A percentile compares a stretch with the other conserved stretches of the same genome.
Conservation (phyloP, 2,113 vertebrate species). For the Ailurus styani region DNA sequence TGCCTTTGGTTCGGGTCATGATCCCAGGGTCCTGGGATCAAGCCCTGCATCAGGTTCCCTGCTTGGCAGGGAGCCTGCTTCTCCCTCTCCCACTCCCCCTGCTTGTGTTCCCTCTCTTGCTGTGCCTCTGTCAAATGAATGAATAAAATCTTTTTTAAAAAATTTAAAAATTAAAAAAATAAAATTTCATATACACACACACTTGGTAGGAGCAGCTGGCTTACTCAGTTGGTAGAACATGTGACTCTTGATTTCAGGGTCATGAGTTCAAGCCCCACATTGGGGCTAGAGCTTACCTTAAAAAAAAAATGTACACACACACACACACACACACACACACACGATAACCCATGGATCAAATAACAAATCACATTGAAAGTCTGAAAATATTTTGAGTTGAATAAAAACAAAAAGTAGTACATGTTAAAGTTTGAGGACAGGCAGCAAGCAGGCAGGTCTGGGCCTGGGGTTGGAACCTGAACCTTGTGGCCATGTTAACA, state of each 20-base stretch:
- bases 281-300: not conserved
- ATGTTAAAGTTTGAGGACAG: not conserved
- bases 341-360: not conserved
- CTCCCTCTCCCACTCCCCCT: too few species aligned
- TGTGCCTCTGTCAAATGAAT: too few species aligned
- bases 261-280: not conserved
- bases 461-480: not conserved
- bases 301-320: not conserved
- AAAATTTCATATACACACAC: not conserved
- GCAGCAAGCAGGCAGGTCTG: not conserved
- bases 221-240: not conserved
- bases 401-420: not conserved
- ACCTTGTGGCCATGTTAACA: slow-evolving; percentile 75
- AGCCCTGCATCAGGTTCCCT: too few species aligned
- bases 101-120: too few species aligned
- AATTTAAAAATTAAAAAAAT: not conserved
- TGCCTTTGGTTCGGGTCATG: too few species aligned
- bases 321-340: not conserved
- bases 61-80: too few species aligned
- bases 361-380: not conserved
- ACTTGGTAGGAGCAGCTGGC: not conserved
- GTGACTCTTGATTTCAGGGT: not conserved
- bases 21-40: too few species aligned
- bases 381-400: not conserved
- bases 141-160: too few species aligned